phyloP scores from a whole-genome alignment of 2,888 invertebrate species.

The Steinernema hermaphroditum region DNA sequence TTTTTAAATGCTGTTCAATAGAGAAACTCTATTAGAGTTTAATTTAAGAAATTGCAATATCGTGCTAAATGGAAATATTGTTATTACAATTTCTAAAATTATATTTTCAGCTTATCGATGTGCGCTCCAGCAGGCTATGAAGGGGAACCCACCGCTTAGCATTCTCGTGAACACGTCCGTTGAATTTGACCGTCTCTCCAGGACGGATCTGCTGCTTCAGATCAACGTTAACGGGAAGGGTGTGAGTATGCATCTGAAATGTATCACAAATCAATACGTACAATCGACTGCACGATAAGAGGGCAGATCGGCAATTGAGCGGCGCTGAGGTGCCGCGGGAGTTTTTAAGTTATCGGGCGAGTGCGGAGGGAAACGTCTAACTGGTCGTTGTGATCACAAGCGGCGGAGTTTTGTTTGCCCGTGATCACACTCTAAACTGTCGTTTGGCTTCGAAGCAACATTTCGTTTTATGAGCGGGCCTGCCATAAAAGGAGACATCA shows the following conservation, averaged over 20 bases:
- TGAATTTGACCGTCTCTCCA: slow-evolving; percentile 14
- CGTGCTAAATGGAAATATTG: too few relatives aligned
- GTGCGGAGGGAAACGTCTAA: background rate
- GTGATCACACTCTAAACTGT: background rate
- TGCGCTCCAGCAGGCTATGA: too few relatives aligned
- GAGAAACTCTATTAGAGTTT: too few relatives aligned
- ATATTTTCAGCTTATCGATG: too few relatives aligned
- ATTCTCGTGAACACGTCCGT: background rate
- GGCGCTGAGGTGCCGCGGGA: background rate
- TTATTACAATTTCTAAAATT: too few relatives aligned
- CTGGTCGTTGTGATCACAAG: background rate
- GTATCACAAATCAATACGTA: background rate
- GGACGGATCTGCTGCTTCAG: slow-evolving; percentile 30
- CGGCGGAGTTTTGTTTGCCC: slow-evolving; percentile 2
- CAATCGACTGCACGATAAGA: background rate
- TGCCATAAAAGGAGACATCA: too few relatives aligned
- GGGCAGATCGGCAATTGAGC: slow-evolving; percentile 2
- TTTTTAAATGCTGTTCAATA: too few relatives aligned
- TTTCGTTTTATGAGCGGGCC: too few relatives aligned
- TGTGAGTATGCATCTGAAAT: slow-evolving; percentile 15
- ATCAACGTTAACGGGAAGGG: slow-evolving; percentile 16
- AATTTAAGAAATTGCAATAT: too few relatives aligned
- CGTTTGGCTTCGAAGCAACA: too few relatives aligned
- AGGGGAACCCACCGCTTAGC: slow-evolving; percentile 7
- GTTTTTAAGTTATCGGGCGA: slow-evolving; percentile 21